Percentiles rank a stretch among this genome's conserved stretches.
These are phyloP conservation scores for Catamblyrhynchus diadema DNA, from an alignment of 2,797 vertebrate genomes.

Conservation along the genomic window DNA sequence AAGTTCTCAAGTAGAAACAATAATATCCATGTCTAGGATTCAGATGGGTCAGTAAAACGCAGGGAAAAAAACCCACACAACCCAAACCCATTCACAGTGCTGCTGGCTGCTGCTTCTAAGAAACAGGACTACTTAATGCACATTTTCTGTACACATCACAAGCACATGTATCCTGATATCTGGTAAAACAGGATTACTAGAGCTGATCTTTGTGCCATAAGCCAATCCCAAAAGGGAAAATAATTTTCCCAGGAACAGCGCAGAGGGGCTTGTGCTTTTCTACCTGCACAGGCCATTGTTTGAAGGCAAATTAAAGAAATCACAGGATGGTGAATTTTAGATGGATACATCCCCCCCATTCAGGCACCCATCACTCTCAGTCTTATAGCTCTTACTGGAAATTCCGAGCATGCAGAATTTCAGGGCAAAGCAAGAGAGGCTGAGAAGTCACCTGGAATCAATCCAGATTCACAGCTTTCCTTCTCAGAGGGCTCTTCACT, in stretches of 20 bases:
- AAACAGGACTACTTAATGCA: neutral
- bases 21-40: neutral
- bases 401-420: fast-evolving
- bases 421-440: neutral
- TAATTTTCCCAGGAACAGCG: neutral
- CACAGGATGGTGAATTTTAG: neutral
- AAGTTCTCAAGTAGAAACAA: neutral
- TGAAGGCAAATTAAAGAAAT: neutral
- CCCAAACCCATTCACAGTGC: neutral
- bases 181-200: neutral
- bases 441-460: neutral
- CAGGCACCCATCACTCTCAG: neutral
- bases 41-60: neutral
- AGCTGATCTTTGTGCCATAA: neutral
- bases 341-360: neutral
- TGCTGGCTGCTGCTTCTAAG: neutral
- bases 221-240: neutral
- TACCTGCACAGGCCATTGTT: neutral
- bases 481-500: neutral
- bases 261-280: neutral
- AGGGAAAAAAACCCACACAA: fast-evolving
- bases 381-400: neutral
- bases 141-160: neutral
- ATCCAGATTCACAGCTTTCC: neutral
- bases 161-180: neutral